phyloP scores from a whole-genome alignment of 2,113 vertebrate genomes.

The Pungitius pungitius region DNA sequence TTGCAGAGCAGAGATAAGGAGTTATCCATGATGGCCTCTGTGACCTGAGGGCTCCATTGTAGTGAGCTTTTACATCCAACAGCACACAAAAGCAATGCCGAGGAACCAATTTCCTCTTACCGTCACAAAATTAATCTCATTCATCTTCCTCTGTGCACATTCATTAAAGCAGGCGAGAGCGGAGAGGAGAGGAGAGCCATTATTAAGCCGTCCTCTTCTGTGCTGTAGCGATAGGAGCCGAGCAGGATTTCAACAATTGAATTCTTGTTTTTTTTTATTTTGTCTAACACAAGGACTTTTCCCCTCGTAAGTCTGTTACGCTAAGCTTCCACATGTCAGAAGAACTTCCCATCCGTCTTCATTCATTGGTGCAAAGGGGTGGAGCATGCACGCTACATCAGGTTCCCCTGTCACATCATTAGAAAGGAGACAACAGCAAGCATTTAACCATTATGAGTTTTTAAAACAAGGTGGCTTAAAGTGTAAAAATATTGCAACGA shows the following conservation, averaged over 20 bases:
- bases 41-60: constrained; percentile 72
- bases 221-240: constrained; percentile 16
- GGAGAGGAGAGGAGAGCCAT: constrained; percentile 56
- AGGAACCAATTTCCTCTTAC: constrained; percentile 77
- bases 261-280: background rate
- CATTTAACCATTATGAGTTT: background rate
- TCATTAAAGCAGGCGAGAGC: constrained; percentile 65
- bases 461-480: too few species aligned
- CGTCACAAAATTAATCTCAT: constrained; percentile 75
- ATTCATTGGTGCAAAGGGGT: background rate
- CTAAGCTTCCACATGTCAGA: constrained; percentile 23
- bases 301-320: constrained; percentile 14
- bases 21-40: constrained; percentile 65
- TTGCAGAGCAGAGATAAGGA: constrained; percentile 63
- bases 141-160: constrained; percentile 67
- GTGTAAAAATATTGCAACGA: too few species aligned
- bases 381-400: background rate
- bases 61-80: constrained; percentile 62
- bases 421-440: background rate
- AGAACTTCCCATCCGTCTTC: constrained; percentile 18
- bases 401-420: background rate
- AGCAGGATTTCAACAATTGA: constrained; percentile 15
- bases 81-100: constrained; percentile 69
- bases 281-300: background rate
- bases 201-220: constrained; percentile 65